These are phyloP conservation scores for Smittia sp. DNA, from an alignment of 2,888 invertebrate genomes.

Conservation along the genomic window DNA sequence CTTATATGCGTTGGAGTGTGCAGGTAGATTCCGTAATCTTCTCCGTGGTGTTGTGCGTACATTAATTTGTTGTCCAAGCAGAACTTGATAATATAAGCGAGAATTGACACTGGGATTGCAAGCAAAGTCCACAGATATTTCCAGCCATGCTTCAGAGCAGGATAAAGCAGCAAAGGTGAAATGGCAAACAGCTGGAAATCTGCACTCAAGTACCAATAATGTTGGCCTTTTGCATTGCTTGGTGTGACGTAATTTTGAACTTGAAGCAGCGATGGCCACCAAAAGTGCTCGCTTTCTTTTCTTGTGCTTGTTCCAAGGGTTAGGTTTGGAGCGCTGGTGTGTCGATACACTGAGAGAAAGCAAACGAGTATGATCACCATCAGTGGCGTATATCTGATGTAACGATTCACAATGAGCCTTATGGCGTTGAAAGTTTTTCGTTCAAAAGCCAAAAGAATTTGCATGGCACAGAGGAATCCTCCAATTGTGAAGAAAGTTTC, in stretches of 20 bases:
- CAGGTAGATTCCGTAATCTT: no score
- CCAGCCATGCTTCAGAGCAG: background rate
- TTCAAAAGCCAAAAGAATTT: no score
- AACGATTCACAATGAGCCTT: constrained; percentile 53
- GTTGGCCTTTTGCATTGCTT: no score
- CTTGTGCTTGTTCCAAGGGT: constrained; percentile 48
- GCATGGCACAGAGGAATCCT: no score
- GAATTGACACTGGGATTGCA: no score
- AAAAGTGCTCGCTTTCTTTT: constrained; percentile 49
- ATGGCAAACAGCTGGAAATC: no score
- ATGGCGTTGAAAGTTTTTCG: constrained; percentile 50
- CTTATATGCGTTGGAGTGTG: constrained; percentile 52
- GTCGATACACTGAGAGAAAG: constrained; percentile 56
- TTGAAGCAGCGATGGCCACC: constrained; percentile 57
- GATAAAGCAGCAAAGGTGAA: background rate
- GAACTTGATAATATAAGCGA: no score
- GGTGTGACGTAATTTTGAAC: constrained; percentile 54
- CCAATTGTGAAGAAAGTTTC: no score
- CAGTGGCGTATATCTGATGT: constrained; percentile 57
- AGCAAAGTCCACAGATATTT: background rate
- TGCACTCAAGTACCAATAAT: no score
- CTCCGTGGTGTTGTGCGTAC: no score
- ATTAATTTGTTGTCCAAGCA: no score
- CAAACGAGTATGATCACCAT: no score
- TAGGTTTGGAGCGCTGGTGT: constrained; percentile 57